Percentiles rank a stretch among this genome's conserved stretches.
Conservation (phyloP, 2,888 invertebrate species). For the Phyllotreta striolata region DNA sequence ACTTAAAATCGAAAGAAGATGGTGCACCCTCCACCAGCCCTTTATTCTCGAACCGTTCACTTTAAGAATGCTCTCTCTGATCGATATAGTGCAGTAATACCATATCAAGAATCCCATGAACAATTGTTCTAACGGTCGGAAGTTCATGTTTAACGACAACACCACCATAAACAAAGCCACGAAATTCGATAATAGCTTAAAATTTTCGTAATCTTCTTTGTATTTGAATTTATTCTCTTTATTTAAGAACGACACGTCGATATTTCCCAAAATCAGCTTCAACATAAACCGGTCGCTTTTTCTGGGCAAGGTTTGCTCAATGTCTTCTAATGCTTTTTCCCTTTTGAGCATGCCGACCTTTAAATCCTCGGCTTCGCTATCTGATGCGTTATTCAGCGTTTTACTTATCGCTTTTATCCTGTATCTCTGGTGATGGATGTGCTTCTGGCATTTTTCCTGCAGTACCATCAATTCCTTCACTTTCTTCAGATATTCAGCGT, state of each 20-base stretch:
- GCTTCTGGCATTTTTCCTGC: conserved; percentile 84
- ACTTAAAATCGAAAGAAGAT: conserved; percentile 94
- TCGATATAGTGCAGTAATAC: conserved; percentile 99
- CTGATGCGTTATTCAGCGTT: conserved; percentile 27
- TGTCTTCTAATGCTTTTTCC: conserved; percentile 84
- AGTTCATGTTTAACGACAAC: conserved; percentile 65
- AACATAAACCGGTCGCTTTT: conserved; percentile 83
- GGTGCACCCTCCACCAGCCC: conserved; percentile 98
- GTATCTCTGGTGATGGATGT: conserved; percentile 89
- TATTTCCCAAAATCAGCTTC: conserved; percentile 90
- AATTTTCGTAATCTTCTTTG: conserved; percentile 98
- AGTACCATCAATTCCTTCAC: conserved; percentile 81
- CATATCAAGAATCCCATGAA: conserved; percentile 95
- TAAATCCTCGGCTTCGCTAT: conserved; percentile 26
- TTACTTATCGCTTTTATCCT: conserved; percentile 75
- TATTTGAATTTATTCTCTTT: conserved; percentile 90
- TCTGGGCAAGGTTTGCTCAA: conserved; percentile 90
- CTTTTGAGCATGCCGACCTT: conserved; percentile 80
- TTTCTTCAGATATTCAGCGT: conserved; percentile 81
- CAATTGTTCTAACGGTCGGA: conserved; percentile 81
- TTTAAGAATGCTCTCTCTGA: conserved; percentile 96
- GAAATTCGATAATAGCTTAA: conserved; percentile 91
- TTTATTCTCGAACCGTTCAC: conserved; percentile 96
- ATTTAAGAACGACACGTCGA: conserved; percentile 94
- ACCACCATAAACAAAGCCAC: conserved; percentile 86